A percentile compares a stretch with the other conserved stretches of the same genome.
These are phyloP conservation scores for Cordilura impudica DNA, from an alignment of 2,888 invertebrate species.

Conservation along the genomic window DNA sequence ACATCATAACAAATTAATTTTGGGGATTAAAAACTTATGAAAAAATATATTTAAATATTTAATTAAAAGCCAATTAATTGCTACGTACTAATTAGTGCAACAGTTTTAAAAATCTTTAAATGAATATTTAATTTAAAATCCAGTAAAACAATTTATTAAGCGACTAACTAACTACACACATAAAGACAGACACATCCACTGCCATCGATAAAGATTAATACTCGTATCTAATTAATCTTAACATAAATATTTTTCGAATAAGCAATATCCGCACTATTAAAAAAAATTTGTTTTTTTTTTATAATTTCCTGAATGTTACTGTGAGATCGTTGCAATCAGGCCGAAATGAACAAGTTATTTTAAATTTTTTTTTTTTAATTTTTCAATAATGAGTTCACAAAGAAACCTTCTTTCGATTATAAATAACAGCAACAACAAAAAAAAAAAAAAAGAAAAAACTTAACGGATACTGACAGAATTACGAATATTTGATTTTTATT, in stretches of 20 bases:
- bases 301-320: conserved; percentile 38
- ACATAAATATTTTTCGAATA: conserved; percentile 1
- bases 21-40: neutral
- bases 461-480: conserved; percentile 37
- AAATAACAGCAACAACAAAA: too few relatives aligned
- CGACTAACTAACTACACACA: too few relatives aligned
- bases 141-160: conserved; percentile 27
- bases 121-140: conserved; percentile 36
- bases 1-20: conserved; percentile 2
- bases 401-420: conserved; percentile 24
- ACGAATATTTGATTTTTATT: conserved; percentile 26
- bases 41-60: conserved; percentile 48
- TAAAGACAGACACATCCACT: too few relatives aligned
- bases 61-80: conserved; percentile 53
- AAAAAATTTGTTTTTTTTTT: neutral
- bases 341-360: conserved; percentile 30
- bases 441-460: too few relatives aligned
- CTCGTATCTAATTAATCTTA: conserved; percentile 43
- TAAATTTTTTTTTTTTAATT: conserved; percentile 3
- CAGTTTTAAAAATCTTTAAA: conserved; percentile 22
- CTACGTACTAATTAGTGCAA: conserved; percentile 20
- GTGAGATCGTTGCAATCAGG: conserved; percentile 30
- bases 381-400: conserved; percentile 38
- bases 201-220: too few relatives aligned
- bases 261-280: neutral